Percentiles rank a stretch among this genome's conserved stretches.
Conservation (phyloP, 2,797 vertebrate genomes). For the Phyllotis vaccarum region DNA sequence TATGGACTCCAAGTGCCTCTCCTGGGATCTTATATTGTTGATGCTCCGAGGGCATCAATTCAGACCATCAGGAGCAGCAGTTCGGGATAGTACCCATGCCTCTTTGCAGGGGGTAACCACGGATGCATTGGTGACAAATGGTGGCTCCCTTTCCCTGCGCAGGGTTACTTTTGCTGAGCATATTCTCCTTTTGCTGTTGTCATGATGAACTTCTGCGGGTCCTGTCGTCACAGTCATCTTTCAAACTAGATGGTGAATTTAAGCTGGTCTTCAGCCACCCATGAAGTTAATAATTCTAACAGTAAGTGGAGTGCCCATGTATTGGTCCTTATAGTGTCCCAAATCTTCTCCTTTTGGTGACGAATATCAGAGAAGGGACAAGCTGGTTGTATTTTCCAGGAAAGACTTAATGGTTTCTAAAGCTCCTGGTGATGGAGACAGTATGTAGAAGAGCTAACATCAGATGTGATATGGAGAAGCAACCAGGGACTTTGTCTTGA, state of each 20-base stretch:
- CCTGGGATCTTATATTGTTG: fast-evolving
- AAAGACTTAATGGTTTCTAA: fast-evolving
- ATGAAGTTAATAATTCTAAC: not conserved
- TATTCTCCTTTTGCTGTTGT: not conserved
- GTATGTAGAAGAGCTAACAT: fast-evolving
- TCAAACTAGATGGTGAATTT: not conserved
- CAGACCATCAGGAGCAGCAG: fast-evolving
- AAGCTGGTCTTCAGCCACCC: not conserved
- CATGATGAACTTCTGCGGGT: fast-evolving
- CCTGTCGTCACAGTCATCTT: not conserved
- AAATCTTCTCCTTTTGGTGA: fast-evolving
- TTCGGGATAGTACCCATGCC: fast-evolving
- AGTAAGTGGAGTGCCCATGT: fast-evolving
- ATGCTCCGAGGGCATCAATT: not conserved
- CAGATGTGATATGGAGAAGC: not conserved
- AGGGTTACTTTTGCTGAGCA: fast-evolving
- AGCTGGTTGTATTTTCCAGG: fast-evolving
- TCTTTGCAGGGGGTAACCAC: fast-evolving
- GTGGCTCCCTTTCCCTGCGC: fast-evolving
- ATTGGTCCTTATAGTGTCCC: not conserved
- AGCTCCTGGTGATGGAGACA: not conserved
- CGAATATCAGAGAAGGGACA: fast-evolving
- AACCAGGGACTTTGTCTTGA: not conserved
- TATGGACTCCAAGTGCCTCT: fast-evolving
- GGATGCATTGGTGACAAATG: fast-evolving